These are phyloP conservation scores for Mareca strepera DNA, from an alignment of 2,797 vertebrate genomes.

Conservation along the genomic window DNA sequence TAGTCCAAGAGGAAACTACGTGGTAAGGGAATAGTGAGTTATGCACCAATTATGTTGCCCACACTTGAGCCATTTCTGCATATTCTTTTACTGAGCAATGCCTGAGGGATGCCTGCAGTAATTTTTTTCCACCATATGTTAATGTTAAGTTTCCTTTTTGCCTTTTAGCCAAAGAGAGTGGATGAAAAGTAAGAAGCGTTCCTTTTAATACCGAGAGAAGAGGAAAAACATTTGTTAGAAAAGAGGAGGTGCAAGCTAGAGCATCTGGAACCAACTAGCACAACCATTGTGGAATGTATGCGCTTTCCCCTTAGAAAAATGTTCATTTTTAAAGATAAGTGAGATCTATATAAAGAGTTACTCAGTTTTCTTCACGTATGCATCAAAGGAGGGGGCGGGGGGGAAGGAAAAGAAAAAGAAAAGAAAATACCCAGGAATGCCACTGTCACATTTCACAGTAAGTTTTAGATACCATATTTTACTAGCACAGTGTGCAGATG, in stretches of 20 bases:
- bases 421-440: neutral
- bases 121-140: constrained; percentile 44
- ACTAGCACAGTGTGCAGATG: neutral
- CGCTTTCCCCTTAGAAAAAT: constrained; percentile 14
- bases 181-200: constrained; percentile 42
- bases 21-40: neutral
- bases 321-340: constrained; percentile 1
- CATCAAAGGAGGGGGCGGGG: neutral
- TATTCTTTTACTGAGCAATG: constrained; percentile 27
- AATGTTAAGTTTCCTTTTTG: constrained; percentile 23
- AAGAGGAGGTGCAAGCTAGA: constrained; percentile 27
- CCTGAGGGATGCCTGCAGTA: neutral
- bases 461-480: neutral
- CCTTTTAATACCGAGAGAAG: constrained; percentile 31
- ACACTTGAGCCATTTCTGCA: constrained; percentile 2
- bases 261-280: constrained; percentile 66
- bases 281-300: constrained; percentile 2
- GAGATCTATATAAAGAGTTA: neutral
- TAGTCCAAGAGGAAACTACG: neutral
- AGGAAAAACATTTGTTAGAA: constrained; percentile 40
- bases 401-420: neutral
- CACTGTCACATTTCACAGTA: neutral
- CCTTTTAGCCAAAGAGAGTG: constrained; percentile 45
- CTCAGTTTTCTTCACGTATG: neutral
- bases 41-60: neutral